Base-by-base conservation (phyloP, 2,797 vertebrate genomes). In the Tamandua tetradactyla region DNA sequence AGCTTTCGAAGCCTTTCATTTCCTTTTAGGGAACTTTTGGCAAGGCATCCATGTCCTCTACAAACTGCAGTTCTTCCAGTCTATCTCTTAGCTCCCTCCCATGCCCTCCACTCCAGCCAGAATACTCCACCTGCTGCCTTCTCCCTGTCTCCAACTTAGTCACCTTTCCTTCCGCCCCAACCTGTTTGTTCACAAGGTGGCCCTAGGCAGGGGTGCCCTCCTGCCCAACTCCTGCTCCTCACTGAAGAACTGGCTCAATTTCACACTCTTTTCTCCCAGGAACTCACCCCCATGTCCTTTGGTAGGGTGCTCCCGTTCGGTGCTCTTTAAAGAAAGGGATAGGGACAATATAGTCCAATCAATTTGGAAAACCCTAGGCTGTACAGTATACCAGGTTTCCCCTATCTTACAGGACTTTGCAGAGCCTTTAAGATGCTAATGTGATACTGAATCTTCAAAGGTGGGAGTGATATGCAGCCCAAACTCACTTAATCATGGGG, bases 331-430 rank as follows among this genome's bases (percentile, higher is more conserved):
- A 90, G 75, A 72, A 52, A 74, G 15, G 52, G 62, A 87, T 61
- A 82, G 20, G 57, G 7, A 20, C 22, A 42, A 37, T 49, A 7
- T 4, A 40, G 71, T 80, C 61, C 86, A 68, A 81, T 62, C 71
- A 66, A 90, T 82, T 62, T 52, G 37, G 89, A 69, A 94, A 93
- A 78, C 57, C 61, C 66, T 80, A 20, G 95, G 71, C 74, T 62
- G 44, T 11, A 85, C 52, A 69, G 81, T 84, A 88, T 86, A 93
- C 49, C 84, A 55, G 35, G 18, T 35, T 14, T 14, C n/a, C 47
- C 2, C 15, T 76, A 95, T 80, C 22, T 89, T 59, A 25, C n/a
- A 95, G 55, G 61, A 82, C n/a, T 82, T 74, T 7, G 5, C 11
- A 82, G 89, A 89, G 71, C 35, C 30, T 93, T 91, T 87, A 72